phyloP scores from a whole-genome alignment of 2,797 vertebrate species.

The Eurystomus glaucurus region DNA sequence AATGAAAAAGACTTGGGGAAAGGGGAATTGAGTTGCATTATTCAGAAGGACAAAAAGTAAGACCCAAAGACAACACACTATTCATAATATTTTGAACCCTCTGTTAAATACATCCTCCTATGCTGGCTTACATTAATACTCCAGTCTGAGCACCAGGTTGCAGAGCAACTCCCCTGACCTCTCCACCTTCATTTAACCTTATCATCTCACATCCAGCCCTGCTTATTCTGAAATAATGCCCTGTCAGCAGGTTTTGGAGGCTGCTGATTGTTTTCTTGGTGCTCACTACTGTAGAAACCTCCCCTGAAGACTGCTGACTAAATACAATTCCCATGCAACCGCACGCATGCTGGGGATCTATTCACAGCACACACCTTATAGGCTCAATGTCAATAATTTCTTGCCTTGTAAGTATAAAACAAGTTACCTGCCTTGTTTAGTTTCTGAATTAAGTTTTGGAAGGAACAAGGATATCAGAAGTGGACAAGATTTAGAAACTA shows the following conservation, averaged over 20 bases:
- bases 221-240: not conserved
- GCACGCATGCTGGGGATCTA: not conserved
- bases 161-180: not conserved
- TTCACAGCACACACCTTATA: not conserved
- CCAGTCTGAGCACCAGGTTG: not conserved
- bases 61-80: not conserved
- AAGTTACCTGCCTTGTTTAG: not conserved
- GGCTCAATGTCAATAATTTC: constrained; percentile 1
- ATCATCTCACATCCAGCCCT: not conserved
- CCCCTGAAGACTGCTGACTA: constrained; percentile 26
- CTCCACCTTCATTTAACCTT: constrained; percentile 17
- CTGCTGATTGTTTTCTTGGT: constrained; percentile 9
- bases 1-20: constrained; percentile 1
- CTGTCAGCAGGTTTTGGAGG: not conserved
- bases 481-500: not conserved
- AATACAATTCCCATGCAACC: not conserved
- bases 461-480: not conserved
- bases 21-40: not conserved
- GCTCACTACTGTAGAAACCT: not conserved
- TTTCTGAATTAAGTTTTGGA: not conserved
- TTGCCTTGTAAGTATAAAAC: not conserved
- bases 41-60: constrained; percentile 8
- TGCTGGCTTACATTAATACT: not conserved
- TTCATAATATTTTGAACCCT: not conserved
- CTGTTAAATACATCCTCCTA: not conserved